Percentiles rank a stretch among this genome's conserved stretches.
These are phyloP conservation scores for Dallia pectoralis DNA, from an alignment of 2,797 vertebrate species.

Conservation along the genomic window DNA sequence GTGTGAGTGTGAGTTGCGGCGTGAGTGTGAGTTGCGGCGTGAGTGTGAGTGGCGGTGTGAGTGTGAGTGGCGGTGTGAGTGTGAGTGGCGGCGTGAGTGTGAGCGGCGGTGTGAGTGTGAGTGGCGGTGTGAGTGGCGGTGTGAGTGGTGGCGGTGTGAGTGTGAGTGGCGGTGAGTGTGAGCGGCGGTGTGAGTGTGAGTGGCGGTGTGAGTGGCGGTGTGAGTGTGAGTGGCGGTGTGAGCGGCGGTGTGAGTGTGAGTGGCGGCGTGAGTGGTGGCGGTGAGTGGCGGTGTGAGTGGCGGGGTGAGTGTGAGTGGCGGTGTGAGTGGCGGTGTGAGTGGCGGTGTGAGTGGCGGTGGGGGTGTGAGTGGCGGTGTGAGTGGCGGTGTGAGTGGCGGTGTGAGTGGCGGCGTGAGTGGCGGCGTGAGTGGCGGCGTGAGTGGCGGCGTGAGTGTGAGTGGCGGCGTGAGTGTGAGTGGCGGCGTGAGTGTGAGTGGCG, in stretches of 20 bases:
- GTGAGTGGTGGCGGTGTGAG: no score
- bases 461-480: slow-evolving; percentile 1
- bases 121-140: neutral
- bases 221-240: neutral
- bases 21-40: neutral
- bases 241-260: neutral
- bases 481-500: neutral
- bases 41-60: neutral
- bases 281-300: neutral
- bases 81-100: neutral
- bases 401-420: no score
- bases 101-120: no score
- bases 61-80: neutral
- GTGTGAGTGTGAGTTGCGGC: neutral
- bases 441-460: neutral
- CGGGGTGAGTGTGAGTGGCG: no score
- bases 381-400: neutral
- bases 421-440: neutral
- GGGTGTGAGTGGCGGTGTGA: no score
- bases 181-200: neutral
- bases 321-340: neutral
- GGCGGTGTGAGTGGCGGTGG: no score
- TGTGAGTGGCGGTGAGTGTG: neutral
- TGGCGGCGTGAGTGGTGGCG: neutral
- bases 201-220: neutral